Base-by-base conservation (phyloP, 2,113 vertebrate genomes). In the Bujurquina vittata region DNA sequence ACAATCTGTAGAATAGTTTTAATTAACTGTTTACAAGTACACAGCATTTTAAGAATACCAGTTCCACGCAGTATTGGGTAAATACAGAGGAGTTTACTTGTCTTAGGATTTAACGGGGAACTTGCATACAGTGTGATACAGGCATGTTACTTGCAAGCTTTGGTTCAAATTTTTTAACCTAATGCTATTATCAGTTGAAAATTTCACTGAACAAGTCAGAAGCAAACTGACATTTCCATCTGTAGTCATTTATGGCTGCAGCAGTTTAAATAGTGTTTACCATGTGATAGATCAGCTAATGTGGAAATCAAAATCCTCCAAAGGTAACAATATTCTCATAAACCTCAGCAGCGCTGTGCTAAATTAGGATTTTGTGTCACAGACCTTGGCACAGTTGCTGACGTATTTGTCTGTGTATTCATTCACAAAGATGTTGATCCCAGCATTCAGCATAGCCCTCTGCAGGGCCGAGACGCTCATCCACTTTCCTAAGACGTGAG, bases 391-490 rank as follows among this genome's bases (percentile, higher is more conserved):
- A 10, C 89, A 95, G 72, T 89, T 46, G 18, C 83, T 69, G 83
- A 97, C 93, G 0, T 97, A 98, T 46, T 95, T 94, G 67, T 96
- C 91, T 0, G 98, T 96, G 89, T 95, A 26, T 17, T 93, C 92
- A 1, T 91, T 93, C 1, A 97, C 97, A 81, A 99, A 99, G 86
- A 99, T 91, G 91, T 98, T 98, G 87, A 99, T 49, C 46, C 98
- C 98, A 0, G 95, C 88, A 3, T 88, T 89, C 78, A 92, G 93
- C 96, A 99, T 89, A 75, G 94, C 93, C 35, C 26, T 65, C 84
- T 95, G 95, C 57, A 99, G 95, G 26, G 72, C 79, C 1, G 90
- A 1, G 3, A 89, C 90, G 8, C 87, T 95, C 96, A 96, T 96
- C 97, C 97, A 98, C 85, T 94, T 94, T 33, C 95, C 97, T 72